These are phyloP conservation scores for Ochlodes sylvanus DNA, from an alignment of 2,888 invertebrate genomes.

Conservation along the genomic window DNA sequence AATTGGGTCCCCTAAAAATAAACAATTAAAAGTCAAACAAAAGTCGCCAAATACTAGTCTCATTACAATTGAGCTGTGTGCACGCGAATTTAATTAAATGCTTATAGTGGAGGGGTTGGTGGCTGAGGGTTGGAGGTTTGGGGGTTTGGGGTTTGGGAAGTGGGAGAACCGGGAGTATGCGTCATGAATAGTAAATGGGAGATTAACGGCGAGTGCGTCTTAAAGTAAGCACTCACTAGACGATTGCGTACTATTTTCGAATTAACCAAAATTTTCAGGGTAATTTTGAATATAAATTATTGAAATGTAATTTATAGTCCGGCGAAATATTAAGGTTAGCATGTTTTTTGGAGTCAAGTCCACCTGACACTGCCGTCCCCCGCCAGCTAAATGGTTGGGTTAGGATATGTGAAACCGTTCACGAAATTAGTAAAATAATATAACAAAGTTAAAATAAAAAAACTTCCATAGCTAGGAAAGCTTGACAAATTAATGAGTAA, in stretches of 20 bases:
- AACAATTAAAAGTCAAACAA: not conserved
- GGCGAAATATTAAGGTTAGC: too few species aligned
- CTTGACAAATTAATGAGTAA: too few species aligned
- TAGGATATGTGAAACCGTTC: too few species aligned
- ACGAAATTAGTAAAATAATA: too few species aligned
- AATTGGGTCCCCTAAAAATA: not conserved
- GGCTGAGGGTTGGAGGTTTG: not conserved
- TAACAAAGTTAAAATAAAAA: too few species aligned
- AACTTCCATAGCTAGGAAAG: too few species aligned
- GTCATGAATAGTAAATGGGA: conserved; percentile 35
- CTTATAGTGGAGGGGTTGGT: conserved; percentile 6
- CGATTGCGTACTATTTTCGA: not conserved
- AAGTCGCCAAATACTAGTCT: conserved; percentile 6
- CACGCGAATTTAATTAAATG: conserved; percentile 29
- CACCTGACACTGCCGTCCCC: too few species aligned
- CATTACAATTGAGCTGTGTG: conserved; percentile 19
- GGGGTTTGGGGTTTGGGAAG: not conserved
- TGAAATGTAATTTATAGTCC: too few species aligned
- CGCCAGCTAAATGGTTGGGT: too few species aligned
- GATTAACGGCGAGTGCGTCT: conserved; percentile 30
- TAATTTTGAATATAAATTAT: too few species aligned
- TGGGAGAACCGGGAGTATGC: conserved; percentile 17
- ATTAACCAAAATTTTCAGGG: not conserved
- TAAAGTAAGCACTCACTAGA: not conserved
- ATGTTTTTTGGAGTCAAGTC: too few species aligned